Evolutionary conservation across 2,888 invertebrate genomes (phyloP), one percentile per base, ranked within the genome.

Genomic region (Branchellion lobata): DNA sequence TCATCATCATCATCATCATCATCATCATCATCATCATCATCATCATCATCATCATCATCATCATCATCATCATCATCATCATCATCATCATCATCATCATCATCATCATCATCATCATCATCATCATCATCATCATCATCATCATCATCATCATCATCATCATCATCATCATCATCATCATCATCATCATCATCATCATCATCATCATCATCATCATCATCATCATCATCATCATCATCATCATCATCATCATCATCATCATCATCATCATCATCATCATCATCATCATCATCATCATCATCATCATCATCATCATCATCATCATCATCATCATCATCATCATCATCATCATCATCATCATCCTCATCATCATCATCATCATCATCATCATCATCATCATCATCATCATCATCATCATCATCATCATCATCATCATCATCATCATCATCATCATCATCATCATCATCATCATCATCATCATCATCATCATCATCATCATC

Each of bases 1-100:
- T 72, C 77, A 77, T 77, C 79, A 79, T 40, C 73, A 71, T 77
- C 73, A 75, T 36, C 65, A 77, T 75, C 18, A n/a, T n/a, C n/a
- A n/a, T n/a, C 71, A 47, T 33, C 76, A 57, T n/a, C 76, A 51
- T 51, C 51, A 51, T 5, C 14, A 75, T 27, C 24, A 75, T 53
- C 47, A 51, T 53, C 75, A 47, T 53, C 47, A 74, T 74, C 74
- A 74, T 47, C 34, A 74, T 74, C 14, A 29, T 47, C n/a, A n/a
- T n/a, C n/a, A n/a, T n/a, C 36, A 65, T 57, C 53, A 61, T 77
- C 33, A 61, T 65, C 36, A 18, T 29, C 21, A 33, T 77, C 33
- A 11, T 34, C 3, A 27, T n/a, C 33, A 77, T 34, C 24, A 1
- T 34, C 5, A 75, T 14, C 40, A 61, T 65, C 40, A 40, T 40